Evolutionary conservation across 1,140 invertebrate genomes (phyloP).

Genomic region (Manduca sexta): DNA sequence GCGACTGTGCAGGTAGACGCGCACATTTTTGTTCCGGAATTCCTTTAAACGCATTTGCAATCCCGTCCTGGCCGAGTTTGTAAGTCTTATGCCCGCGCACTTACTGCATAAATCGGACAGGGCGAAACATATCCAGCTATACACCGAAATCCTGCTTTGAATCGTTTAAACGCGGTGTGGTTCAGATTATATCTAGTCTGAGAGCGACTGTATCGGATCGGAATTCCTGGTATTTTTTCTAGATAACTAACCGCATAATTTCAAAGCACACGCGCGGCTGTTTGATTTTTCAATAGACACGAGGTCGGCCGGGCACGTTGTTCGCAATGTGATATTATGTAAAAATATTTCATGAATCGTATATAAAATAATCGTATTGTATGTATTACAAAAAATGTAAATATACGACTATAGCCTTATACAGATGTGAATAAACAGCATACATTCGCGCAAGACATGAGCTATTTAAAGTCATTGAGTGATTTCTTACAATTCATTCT

Average conservation of each 20-base stretch:
- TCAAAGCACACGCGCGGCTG: slow-evolving; percentile 23
- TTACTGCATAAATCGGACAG: background rate
- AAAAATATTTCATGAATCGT: slow-evolving; percentile 3
- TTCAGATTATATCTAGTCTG: background rate
- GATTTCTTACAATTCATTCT: too few species aligned
- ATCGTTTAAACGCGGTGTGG: background rate
- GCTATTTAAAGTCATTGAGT: too few species aligned
- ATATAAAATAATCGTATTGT: too few species aligned
- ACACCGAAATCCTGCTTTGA: background rate
- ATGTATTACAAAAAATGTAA: background rate
- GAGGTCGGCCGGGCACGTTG: slow-evolving; percentile 16
- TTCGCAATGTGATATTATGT: slow-evolving; percentile 20
- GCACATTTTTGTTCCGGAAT: slow-evolving; percentile 65
- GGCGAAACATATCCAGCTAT: too few species aligned
- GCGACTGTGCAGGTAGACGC: slow-evolving; percentile 51
- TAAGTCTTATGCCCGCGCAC: slow-evolving; percentile 6
- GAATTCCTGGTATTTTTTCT: slow-evolving; percentile 35
- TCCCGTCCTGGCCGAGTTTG: slow-evolving; percentile 31
- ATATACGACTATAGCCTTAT: background rate
- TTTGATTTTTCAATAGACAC: slow-evolving; percentile 25
- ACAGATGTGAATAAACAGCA: too few species aligned
- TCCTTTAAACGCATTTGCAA: slow-evolving; percentile 64
- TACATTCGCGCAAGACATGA: too few species aligned
- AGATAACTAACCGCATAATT: slow-evolving; percentile 37
- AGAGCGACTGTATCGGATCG: background rate